phyloP scores from a whole-genome alignment of 2,113 vertebrate species.

The Periophthalmus modestus region DNA sequence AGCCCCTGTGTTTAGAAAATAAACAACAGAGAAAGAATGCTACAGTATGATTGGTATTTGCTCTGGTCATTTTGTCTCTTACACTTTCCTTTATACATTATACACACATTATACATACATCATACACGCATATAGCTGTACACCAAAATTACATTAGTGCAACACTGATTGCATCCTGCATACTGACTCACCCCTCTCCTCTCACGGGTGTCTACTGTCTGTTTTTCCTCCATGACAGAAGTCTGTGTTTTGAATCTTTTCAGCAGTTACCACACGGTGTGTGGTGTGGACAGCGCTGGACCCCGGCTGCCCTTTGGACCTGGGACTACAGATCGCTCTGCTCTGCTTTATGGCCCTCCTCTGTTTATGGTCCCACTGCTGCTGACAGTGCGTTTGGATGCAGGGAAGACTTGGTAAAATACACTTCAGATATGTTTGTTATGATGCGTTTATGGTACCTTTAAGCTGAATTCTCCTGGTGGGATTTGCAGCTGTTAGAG shows the following conservation, averaged over 20 bases:
- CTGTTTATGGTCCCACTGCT: conserved; percentile 15
- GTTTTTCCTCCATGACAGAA: conserved; percentile 41
- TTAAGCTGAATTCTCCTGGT: neutral
- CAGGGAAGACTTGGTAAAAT: conserved; percentile 1
- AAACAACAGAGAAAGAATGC: too few relatives aligned
- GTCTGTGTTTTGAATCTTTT: conserved; percentile 8
- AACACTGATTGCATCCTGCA: neutral
- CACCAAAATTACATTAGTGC: too few relatives aligned
- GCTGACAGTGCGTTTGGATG: conserved; percentile 31
- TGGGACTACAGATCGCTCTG: conserved; percentile 29
- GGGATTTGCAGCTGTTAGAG: conserved; percentile 7
- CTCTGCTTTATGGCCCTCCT: conserved; percentile 25
- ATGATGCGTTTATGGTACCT: conserved; percentile 10
- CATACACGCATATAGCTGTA: too few relatives aligned
- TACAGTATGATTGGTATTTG: too few relatives aligned
- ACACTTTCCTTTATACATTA: too few relatives aligned
- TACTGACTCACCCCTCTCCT: conserved; percentile 69
- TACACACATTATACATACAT: too few relatives aligned
- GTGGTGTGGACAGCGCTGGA: conserved; percentile 18
- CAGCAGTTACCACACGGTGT: conserved; percentile 5
- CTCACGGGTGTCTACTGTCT: conserved; percentile 37
- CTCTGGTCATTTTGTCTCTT: too few relatives aligned
- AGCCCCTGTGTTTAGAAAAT: too few relatives aligned
- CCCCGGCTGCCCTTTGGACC: conserved; percentile 68
- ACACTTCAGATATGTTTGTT: conserved; percentile 4